These are phyloP conservation scores for Cotesia congregata DNA, from an alignment of 2,888 invertebrate genomes.

Conservation along the genomic window DNA sequence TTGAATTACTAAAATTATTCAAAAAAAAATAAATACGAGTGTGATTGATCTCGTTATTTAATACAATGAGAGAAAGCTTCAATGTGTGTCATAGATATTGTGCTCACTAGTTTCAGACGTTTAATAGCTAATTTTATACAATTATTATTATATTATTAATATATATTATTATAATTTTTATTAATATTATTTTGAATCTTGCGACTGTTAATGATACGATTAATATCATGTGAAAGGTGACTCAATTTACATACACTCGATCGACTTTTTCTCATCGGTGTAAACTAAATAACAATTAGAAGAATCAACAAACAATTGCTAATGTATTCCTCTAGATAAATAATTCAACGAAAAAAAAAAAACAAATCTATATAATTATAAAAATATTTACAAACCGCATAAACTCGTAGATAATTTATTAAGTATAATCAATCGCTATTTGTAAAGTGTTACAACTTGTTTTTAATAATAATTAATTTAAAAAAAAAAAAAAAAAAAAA, in stretches of 20 bases:
- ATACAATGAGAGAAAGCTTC: slow-evolving; percentile 26
- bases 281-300: slow-evolving; percentile 31
- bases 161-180: background rate
- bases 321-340: slow-evolving; percentile 42
- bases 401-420: slow-evolving; percentile 46
- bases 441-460: slow-evolving; percentile 57
- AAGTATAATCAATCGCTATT: slow-evolving; percentile 53
- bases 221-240: slow-evolving; percentile 55
- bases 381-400: slow-evolving; percentile 29
- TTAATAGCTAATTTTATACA: slow-evolving; percentile 14
- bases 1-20: slow-evolving; percentile 13
- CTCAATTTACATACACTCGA: slow-evolving; percentile 13
- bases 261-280: slow-evolving; percentile 17
- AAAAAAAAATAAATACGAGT: slow-evolving; percentile 16
- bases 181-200: slow-evolving; percentile 19
- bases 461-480: slow-evolving; percentile 49
- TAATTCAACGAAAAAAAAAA: slow-evolving; percentile 29
- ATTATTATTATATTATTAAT: background rate
- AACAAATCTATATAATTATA: slow-evolving; percentile 23
- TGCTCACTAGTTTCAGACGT: slow-evolving; percentile 31
- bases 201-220: slow-evolving; percentile 43
- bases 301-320: slow-evolving; percentile 12
- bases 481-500: slow-evolving; percentile 41
- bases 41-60: background rate
- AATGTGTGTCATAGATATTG: slow-evolving; percentile 27